Evolutionary conservation across 2,888 invertebrate species (phyloP), one percentile per base, ranked within the genome.

Genomic region (Eupithecia exiguata): DNA sequence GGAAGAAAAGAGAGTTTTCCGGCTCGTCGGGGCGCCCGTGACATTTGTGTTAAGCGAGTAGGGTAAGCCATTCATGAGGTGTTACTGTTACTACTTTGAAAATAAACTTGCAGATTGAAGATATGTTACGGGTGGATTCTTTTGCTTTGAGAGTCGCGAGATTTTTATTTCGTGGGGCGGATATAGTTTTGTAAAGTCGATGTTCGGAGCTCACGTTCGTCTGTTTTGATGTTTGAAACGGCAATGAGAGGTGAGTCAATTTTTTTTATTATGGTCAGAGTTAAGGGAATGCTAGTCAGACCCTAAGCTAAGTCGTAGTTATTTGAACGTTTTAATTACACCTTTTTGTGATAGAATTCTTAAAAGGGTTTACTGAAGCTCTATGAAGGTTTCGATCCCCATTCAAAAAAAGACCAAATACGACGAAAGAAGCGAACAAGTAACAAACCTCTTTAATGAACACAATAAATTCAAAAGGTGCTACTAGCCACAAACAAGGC

Each of bases 1-100:
- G 92, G 92, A 93, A 94, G 94, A 94, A 94, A 94, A 92, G 93
- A 94, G 94, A 92, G 92, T 94, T 94, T 94, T 92, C 94, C 93
- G 92, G 91, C 90, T 89, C 90, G 92, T 86, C 91, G 92, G 88
- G 89, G 89, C 88, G 80, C 91, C 88, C 92, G 93, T 93, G 93
- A 93, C 94, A 94, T 94, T 94, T 91, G 92, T 92, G 93, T 92
- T 93, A 93, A 93, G 90, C 92, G 89, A 89, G 91, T 90, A 89
- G 88, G 81, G 79, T 74, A 76, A 84, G 84, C 91, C 94, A 93
- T 94, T 94, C 93, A 93, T 93, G 91, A 92, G 91, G 83, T 84
- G 84, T 82, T 86, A 82, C 86, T 84, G 86, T 79, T 83, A 86
- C 87, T 85, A 87, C 89, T 90, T 90, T 89, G 77, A 76, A 88